Percentiles rank a stretch among this genome's conserved stretches.
phyloP scores from a whole-genome alignment of 2,113 vertebrate species.

The Oryzias woworae region DNA sequence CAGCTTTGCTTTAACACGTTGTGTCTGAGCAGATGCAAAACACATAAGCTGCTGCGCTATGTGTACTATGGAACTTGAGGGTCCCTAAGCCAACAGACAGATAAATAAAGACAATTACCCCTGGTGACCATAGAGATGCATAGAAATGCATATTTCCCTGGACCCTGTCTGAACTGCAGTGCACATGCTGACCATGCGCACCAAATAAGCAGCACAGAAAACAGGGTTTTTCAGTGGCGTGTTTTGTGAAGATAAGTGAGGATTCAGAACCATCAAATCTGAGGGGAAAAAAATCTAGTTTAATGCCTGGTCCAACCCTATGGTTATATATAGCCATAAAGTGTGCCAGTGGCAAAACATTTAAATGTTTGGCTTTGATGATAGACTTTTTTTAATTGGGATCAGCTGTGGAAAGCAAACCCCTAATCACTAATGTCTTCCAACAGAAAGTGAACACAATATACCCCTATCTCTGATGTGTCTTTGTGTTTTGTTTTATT shows the following conservation, averaged over 20 bases:
- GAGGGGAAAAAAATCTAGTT: slow-evolving; percentile 18
- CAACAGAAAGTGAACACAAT: slow-evolving; percentile 6
- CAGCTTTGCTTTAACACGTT: too few relatives aligned
- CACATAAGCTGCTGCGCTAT: too few relatives aligned
- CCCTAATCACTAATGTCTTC: neutral
- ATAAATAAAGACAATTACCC: too few relatives aligned
- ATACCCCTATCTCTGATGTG: neutral
- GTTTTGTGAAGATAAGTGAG: slow-evolving; percentile 51
- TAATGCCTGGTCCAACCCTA: slow-evolving; percentile 32
- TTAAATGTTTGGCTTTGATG: slow-evolving; percentile 52
- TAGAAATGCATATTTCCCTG: slow-evolving; percentile 11
- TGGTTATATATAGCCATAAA: slow-evolving; percentile 35
- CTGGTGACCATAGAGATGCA: too few relatives aligned
- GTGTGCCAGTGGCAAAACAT: slow-evolving; percentile 30
- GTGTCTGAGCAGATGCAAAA: too few relatives aligned
- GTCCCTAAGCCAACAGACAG: too few relatives aligned
- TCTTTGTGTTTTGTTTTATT: neutral
- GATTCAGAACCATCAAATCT: slow-evolving; percentile 25
- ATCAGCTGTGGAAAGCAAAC: slow-evolving; percentile 22
- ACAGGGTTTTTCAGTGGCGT: slow-evolving; percentile 24
- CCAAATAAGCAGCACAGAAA: slow-evolving; percentile 48
- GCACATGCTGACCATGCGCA: slow-evolving; percentile 41
- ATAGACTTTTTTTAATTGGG: slow-evolving; percentile 20
- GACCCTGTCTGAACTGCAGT: slow-evolving; percentile 47
- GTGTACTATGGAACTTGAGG: too few relatives aligned